These are phyloP conservation scores for Drosophila auraria DNA, from an alignment of 1,140 invertebrate genomes.

Conservation along the genomic window DNA sequence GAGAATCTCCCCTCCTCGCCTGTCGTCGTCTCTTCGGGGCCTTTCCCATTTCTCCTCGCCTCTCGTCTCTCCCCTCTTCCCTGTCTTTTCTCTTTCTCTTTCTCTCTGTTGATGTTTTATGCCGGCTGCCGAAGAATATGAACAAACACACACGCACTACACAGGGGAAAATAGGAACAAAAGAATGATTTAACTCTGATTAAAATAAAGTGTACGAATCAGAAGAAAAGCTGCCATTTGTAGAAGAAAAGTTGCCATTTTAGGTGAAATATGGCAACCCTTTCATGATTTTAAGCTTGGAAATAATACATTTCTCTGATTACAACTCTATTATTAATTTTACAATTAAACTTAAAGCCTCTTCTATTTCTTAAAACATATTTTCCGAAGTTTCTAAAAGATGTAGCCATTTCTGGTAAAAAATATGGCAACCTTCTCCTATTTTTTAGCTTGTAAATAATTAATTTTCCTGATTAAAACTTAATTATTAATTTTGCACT, in stretches of 20 bases:
- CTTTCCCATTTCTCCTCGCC: slow-evolving; percentile 9
- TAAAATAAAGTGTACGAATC: too few species aligned
- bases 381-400: too few species aligned
- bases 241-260: background rate
- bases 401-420: background rate
- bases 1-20: slow-evolving; percentile 1
- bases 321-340: too few species aligned
- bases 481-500: too few species aligned
- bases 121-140: slow-evolving; percentile 61
- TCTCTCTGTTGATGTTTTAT: slow-evolving; percentile 45
- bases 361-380: too few species aligned
- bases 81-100: background rate
- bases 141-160: slow-evolving; percentile 40
- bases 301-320: background rate
- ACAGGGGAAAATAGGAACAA: slow-evolving; percentile 16
- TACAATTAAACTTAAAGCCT: too few species aligned
- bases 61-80: background rate
- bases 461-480: background rate
- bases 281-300: background rate
- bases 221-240: background rate
- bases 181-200: background rate
- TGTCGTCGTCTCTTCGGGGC: slow-evolving; percentile 1
- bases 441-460: background rate
- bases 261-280: background rate
- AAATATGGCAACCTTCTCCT: background rate